These are phyloP conservation scores for Trogon surrucura DNA, from an alignment of 2,113 vertebrate genomes.

Conservation along the genomic window DNA sequence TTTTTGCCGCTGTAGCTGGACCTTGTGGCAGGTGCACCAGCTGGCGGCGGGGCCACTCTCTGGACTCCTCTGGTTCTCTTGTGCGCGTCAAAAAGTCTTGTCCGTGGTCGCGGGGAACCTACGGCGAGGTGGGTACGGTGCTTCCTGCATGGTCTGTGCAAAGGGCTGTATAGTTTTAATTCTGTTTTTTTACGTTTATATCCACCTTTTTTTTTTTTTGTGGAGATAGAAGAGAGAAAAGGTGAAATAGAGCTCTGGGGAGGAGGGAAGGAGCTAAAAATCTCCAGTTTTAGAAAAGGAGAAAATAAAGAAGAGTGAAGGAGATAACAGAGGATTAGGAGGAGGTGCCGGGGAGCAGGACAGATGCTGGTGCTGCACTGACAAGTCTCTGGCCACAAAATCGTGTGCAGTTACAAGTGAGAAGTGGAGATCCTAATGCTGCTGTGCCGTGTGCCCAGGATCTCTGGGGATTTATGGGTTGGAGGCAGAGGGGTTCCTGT, in stretches of 20 bases:
- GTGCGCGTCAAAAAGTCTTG: accelerated
- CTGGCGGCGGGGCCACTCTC: accelerated
- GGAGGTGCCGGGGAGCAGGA: background rate
- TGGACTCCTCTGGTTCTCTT: background rate
- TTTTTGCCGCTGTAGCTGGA: background rate
- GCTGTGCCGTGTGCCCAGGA: background rate
- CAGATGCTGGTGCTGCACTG: background rate
- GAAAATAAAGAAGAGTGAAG: background rate
- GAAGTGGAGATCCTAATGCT: background rate
- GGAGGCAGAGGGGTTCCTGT: background rate
- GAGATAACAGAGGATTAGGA: background rate
- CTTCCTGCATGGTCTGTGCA: accelerated
- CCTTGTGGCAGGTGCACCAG: background rate
- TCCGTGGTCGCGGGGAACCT: background rate
- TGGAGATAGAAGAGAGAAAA: background rate
- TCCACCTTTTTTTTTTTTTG: background rate
- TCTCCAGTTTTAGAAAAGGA: background rate
- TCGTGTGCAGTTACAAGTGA: background rate
- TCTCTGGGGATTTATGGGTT: background rate
- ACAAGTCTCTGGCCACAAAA: background rate
- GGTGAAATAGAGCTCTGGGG: background rate
- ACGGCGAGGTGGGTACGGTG: accelerated
- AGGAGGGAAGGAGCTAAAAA: background rate
- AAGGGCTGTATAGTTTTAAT: background rate
- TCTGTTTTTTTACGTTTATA: background rate